Base-by-base conservation (phyloP, 92 coral and sea anemone species). In the Porites evermanni region DNA sequence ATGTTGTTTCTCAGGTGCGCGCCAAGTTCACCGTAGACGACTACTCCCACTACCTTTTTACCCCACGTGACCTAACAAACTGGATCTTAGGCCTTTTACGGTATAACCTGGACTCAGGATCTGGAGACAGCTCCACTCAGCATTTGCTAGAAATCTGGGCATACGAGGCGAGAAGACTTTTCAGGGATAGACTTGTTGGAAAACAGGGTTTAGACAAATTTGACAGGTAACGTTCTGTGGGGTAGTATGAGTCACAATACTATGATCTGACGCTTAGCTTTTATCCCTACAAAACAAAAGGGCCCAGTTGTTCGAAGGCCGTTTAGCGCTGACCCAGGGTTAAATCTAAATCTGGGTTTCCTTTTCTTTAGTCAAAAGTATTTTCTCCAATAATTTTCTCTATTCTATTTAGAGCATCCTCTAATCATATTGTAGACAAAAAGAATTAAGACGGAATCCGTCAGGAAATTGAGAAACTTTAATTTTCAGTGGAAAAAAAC, bases 21-120 rank as follows among this genome's bases (percentile, higher is more conserved):
- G 82, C 99, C 67, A 97, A 97, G 90, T 97, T 93, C 82, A 97
- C 99, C 8, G 99, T 97, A 38, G 99, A 97, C 63, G 99, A 97
- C 83, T 93, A 83, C 79, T 97, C 99, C 21, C 99, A 97, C 79
- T 97, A 97, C 88, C 94, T 97, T 38, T 97, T 97, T 88, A 97
- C 99, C 29, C 99, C 99, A 64, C 99, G 99, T 86, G 99, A 97
- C 85, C 84, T 97, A 52, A 97, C 99, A 51, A 95, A 95, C 95
- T 97, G 99, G 98, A 95, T 95, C 65, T 74, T 93, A 74, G 98
- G 98, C 77, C 94, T 97, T 29, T 86, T 97, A 86, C 90, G 99
- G 67, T 97, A 97, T 58, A 89, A 93, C 67, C 84, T 95, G 82
- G 98, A 93, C 88, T 78, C 86, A 20, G 93, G 94, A 72, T 83